Percentiles rank a stretch among this genome's conserved stretches.
These are phyloP conservation scores for Bombus pyrosoma DNA, from an alignment of 1,140 invertebrate genomes.

Conservation along the genomic window DNA sequence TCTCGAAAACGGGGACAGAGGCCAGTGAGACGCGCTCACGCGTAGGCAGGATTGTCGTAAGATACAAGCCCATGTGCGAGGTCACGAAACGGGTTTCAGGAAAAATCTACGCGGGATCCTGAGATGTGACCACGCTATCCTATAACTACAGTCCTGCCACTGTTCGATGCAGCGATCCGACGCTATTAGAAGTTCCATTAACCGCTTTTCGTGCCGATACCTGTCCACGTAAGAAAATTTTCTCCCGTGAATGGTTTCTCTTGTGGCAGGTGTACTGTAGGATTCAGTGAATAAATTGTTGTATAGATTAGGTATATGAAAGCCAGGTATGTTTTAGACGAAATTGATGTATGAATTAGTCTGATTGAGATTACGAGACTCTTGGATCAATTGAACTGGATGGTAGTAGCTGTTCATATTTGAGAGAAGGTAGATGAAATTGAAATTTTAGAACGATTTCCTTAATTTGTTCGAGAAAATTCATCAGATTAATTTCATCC, in stretches of 20 bases:
- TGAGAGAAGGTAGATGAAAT: neutral
- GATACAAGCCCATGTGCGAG: conserved; percentile 60
- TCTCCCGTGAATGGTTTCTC: conserved; percentile 13
- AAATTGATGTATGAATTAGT: neutral
- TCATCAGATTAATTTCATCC: no score
- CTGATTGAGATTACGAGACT: neutral
- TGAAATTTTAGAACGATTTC: neutral
- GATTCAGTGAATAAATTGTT: neutral
- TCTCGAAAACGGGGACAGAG: conserved; percentile 61
- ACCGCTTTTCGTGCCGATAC: conserved; percentile 51
- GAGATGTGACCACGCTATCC: conserved; percentile 46
- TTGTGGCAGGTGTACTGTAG: neutral
- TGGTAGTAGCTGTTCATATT: neutral
- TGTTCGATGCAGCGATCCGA: conserved; percentile 16
- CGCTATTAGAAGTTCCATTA: conserved; percentile 56
- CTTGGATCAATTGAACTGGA: neutral
- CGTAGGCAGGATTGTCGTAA: conserved; percentile 65
- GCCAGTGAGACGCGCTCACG: conserved; percentile 1
- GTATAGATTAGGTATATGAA: no score
- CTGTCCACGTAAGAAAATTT: neutral
- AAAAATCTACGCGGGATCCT: conserved; percentile 69
- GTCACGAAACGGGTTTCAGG: conserved; percentile 75
- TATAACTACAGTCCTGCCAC: conserved; percentile 8
- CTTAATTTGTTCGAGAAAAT: neutral
- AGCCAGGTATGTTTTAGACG: neutral